phyloP scores from a whole-genome alignment of 2,113 vertebrate genomes.

The Leucopsar rothschildi region DNA sequence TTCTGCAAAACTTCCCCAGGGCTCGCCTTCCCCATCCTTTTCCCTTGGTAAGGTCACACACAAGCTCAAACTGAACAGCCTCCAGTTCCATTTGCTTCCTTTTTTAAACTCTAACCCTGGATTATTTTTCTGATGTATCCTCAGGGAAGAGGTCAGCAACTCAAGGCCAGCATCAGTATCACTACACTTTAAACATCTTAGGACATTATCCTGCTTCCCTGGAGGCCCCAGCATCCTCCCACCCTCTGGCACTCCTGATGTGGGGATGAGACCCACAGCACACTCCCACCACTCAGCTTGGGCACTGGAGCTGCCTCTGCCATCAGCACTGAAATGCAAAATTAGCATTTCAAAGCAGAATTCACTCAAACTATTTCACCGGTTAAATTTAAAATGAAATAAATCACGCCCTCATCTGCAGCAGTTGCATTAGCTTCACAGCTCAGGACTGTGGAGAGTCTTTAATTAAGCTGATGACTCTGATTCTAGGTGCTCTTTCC shows the following conservation, averaged over 20 bases:
- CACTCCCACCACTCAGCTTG: accelerated
- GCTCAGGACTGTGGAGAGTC: neutral
- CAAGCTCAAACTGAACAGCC: neutral
- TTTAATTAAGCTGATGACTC: neutral
- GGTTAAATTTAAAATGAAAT: neutral
- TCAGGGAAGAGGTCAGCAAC: neutral
- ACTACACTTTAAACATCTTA: neutral
- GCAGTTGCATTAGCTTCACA: neutral
- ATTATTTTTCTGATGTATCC: neutral
- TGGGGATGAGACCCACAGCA: neutral
- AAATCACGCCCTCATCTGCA: neutral
- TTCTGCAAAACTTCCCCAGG: neutral
- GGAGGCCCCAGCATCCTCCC: neutral
- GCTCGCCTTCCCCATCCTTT: neutral
- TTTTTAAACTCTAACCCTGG: neutral
- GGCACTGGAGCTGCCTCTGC: neutral
- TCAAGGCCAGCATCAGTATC: neutral
- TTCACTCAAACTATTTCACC: neutral
- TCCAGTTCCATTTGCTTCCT: neutral
- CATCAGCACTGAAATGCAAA: neutral
- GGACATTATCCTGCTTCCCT: neutral
- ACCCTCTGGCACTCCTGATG: neutral
- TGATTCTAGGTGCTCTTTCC: neutral
- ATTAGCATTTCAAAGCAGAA: neutral
- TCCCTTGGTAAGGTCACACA: neutral